These are phyloP conservation scores for Drosophila ironensis DNA, from an alignment of 1,140 invertebrate genomes.

Conservation along the genomic window DNA sequence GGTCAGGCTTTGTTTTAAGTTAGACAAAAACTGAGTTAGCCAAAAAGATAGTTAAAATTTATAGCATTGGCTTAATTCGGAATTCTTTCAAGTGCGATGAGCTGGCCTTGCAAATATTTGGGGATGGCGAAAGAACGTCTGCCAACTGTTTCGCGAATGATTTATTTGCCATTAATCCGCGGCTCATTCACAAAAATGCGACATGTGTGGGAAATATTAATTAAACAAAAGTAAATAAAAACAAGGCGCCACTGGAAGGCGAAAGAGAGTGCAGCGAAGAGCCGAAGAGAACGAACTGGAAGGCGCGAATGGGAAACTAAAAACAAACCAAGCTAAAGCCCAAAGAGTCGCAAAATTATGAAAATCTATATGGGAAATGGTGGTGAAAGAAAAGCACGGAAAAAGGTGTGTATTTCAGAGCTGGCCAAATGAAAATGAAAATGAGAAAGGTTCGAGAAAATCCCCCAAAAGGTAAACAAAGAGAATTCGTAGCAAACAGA, in stretches of 20 bases:
- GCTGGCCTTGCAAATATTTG: constrained; percentile 43
- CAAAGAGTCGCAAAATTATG: constrained; percentile 65
- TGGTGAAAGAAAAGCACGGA: constrained; percentile 34
- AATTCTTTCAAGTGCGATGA: constrained; percentile 26
- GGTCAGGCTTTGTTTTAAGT: too few species aligned
- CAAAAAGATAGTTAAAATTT: too few species aligned
- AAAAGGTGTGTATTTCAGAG: constrained; percentile 23
- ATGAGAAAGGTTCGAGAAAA: constrained; percentile 39
- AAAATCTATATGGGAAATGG: constrained; percentile 77
- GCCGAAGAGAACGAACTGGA: neutral
- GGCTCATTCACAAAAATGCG: constrained; percentile 57
- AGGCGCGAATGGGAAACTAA: neutral
- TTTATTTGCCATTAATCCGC: constrained; percentile 48
- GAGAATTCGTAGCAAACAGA: constrained; percentile 38
- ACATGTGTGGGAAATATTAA: constrained; percentile 71
- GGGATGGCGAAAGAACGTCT: constrained; percentile 18
- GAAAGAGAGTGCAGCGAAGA: constrained; percentile 1
- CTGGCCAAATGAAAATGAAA: constrained; percentile 43
- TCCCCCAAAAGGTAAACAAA: constrained; percentile 48
- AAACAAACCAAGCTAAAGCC: constrained; percentile 21
- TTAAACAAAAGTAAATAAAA: constrained; percentile 73
- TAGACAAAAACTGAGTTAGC: too few species aligned
- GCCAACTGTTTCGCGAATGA: constrained; percentile 33
- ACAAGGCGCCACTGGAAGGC: constrained; percentile 64
- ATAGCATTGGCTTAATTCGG: neutral